These are phyloP conservation scores for Drosophila longiperda DNA, from an alignment of 2,888 invertebrate species.

Conservation along the genomic window DNA sequence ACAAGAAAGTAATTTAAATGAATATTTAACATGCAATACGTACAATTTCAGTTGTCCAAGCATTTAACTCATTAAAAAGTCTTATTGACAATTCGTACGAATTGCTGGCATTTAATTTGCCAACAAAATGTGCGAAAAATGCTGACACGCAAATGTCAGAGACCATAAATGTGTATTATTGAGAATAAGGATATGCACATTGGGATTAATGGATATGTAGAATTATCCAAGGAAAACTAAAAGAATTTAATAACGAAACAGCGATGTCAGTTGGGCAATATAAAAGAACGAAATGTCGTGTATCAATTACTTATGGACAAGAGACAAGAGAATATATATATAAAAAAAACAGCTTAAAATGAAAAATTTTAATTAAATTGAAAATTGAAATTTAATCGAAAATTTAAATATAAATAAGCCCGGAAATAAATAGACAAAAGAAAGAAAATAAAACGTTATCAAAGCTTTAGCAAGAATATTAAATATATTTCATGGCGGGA, in stretches of 20 bases:
- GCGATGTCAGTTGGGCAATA: no score
- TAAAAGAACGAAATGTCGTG: no score
- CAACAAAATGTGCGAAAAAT: slow-evolving; percentile 1
- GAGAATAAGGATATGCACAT: neutral
- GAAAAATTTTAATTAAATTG: neutral
- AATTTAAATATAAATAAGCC: neutral
- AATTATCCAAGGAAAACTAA: neutral
- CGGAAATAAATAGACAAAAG: neutral
- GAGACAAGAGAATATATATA: neutral
- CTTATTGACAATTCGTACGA: slow-evolving; percentile 57
- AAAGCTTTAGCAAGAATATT: neutral
- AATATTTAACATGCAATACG: slow-evolving; percentile 43
- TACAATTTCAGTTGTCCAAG: slow-evolving; percentile 19
- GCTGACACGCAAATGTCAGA: neutral
- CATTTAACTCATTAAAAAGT: slow-evolving; percentile 47
- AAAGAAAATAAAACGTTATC: neutral
- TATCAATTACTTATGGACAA: neutral
- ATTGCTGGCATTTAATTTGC: slow-evolving; percentile 12
- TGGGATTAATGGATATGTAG: neutral
- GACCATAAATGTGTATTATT: neutral
- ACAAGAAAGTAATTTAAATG: slow-evolving; percentile 46
- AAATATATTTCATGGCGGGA: neutral
- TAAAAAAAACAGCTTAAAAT: neutral
- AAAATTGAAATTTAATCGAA: neutral
- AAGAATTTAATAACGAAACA: neutral